A percentile compares a stretch with the other conserved stretches of the same genome.
These are phyloP conservation scores for Nowickia ferox DNA, from an alignment of 2,888 invertebrate species.

Conservation along the genomic window DNA sequence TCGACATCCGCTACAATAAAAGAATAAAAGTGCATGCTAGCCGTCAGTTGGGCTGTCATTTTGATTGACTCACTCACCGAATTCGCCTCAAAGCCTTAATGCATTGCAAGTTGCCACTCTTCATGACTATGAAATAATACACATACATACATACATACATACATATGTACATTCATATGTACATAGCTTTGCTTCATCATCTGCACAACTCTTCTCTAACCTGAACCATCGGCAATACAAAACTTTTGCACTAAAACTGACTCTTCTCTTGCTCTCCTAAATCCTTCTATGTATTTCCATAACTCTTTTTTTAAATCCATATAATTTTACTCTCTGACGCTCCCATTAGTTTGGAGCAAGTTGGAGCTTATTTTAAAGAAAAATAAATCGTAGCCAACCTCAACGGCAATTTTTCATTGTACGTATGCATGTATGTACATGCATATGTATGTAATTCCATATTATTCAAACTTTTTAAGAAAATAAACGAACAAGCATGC, in stretches of 20 bases:
- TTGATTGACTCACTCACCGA: conserved; percentile 68
- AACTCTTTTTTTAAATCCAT: neutral
- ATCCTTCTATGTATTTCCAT: neutral
- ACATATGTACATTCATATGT: no score
- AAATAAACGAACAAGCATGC: conserved; percentile 20
- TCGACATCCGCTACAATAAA: conserved; percentile 75
- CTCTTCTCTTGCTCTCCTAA: conserved; percentile 16
- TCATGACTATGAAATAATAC: neutral
- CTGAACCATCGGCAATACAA: no score
- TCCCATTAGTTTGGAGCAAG: conserved; percentile 19
- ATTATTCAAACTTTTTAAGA: conserved; percentile 48
- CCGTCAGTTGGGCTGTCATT: conserved; percentile 66
- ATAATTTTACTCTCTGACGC: neutral
- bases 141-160: no score
- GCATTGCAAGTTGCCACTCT: neutral
- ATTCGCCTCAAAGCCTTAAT: conserved; percentile 58
- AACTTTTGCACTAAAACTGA: neutral
- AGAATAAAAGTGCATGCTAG: conserved; percentile 57
- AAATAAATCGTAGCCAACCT: conserved; percentile 41
- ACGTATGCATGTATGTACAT: no score
- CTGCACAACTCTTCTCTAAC: neutral
- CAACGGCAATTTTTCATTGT: conserved; percentile 53
- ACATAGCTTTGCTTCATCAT: neutral
- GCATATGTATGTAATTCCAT: conserved; percentile 22
- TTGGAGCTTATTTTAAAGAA: conserved; percentile 41